Base-by-base conservation (phyloP, 2,888 invertebrate species). In the Anaspis maculata region DNA sequence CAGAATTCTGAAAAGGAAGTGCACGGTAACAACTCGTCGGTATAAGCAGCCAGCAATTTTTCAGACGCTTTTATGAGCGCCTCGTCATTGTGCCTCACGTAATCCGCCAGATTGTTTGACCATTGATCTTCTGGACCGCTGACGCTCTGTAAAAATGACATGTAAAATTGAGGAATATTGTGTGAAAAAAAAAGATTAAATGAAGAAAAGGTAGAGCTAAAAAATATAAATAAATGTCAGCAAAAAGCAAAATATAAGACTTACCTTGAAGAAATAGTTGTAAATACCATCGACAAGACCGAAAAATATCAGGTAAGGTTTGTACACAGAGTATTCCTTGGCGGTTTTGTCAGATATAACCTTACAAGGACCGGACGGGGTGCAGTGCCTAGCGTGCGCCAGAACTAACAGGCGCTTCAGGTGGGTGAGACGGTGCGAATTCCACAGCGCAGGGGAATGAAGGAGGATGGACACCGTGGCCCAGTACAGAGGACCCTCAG, bases 31-130 rank as follows among this genome's bases (percentile, higher is more conserved):
- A 91, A 73, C 64, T 95, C 92, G 52, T 92, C 88, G 24, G 89
- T 85, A 51, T 92, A 86, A 1, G 77, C 73, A 14, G 77, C 72
- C 42, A 96, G 75, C 38, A 95, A 74, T 41, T 77, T 77, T 61
- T 92, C 91, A 7, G 90, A 88, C 9, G 83, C 79, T 62, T 95
- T 94, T 13, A 91, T 71, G 68, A 95, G 76, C 3, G 77, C 74
- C 61, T 91, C 91, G 69, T 97, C 96, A 67, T 90, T 92, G 63
- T 90, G 84, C 2, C 96, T 81, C 56, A 96, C 88, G 62, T 85
- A 92, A 62, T 94, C 92, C 12, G 94, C 94, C 33, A 96, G 69
- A 39, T 82, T 79, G 26, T 81, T 74, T 14, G 94, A 82, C 96
- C 96, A 96, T 49, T 86, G 86, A 47, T 88, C 87, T 41, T 83